phyloP scores from a whole-genome alignment of 2,888 invertebrate species.

The Amphipyra berbera region DNA sequence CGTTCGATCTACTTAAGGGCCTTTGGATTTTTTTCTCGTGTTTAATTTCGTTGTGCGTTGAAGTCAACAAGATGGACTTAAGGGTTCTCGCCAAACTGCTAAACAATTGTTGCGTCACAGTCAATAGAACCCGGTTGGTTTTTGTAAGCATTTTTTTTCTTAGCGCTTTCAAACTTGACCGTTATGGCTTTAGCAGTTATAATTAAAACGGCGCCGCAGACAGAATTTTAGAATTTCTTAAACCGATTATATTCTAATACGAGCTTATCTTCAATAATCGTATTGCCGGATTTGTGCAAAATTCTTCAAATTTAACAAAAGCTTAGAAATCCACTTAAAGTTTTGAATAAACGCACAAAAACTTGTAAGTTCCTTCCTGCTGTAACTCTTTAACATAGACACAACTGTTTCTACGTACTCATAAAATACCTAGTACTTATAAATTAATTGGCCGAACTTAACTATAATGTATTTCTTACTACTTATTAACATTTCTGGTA shows the following conservation, averaged over 20 bases:
- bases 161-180: constrained; percentile 63
- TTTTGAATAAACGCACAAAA: constrained; percentile 2
- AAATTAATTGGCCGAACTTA: no score
- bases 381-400: constrained; percentile 13
- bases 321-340: neutral
- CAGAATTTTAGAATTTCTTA: constrained; percentile 69
- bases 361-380: constrained; percentile 27
- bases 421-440: no score
- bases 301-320: constrained; percentile 9
- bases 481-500: no score
- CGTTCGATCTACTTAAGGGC: constrained; percentile 85
- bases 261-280: constrained; percentile 44
- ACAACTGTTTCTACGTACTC: no score
- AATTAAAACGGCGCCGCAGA: constrained; percentile 72
- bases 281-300: constrained; percentile 31
- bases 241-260: constrained; percentile 67
- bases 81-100: constrained; percentile 85
- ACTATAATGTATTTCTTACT: no score
- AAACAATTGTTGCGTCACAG: constrained; percentile 89
- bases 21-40: constrained; percentile 78
- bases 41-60: constrained; percentile 80
- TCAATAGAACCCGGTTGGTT: constrained; percentile 83
- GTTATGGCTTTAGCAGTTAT: constrained; percentile 74
- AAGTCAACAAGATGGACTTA: constrained; percentile 88
- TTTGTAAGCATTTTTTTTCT: constrained; percentile 76